Evolutionary conservation across 2,888 invertebrate species (phyloP), one percentile per base, ranked within the genome.

Genomic region (Laspeyria flexula): DNA sequence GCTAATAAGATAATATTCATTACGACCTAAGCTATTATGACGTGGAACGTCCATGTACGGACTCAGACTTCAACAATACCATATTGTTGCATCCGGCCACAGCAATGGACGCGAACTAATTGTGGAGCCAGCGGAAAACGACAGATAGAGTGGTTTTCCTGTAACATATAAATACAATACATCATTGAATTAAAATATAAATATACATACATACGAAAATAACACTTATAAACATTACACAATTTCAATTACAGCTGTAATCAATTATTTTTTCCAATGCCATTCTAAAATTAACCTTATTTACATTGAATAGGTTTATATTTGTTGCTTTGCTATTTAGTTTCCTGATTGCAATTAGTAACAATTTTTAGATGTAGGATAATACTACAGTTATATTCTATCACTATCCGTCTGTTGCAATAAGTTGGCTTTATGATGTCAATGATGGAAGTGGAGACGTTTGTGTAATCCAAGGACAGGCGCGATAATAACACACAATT

Each of bases 61-160:
- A 64, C 60, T 18, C 52, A 35, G 51, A 39, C 43, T 56, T 23
- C n/a, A 65, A 75, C 75, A 72, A 65, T 66, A 58, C 69, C 55
- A 59, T 61, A 70, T 52, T 25, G 57, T 43, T 39, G 53, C 69
- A 68, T 78, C 78, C 77, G 72, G 69, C 60, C 33, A 10, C 5
- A 30, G 37, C 35, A 10, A 25, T 42, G 37, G 16, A 33, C 38
- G 73, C 70, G 64, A 77, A 78, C 80, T 69, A 76, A 78, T 79
- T 76, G 55, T 65, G 50, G 43, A 43, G 56, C 43, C 56, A 55
- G 72, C 77, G 76, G 77, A 77, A 75, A 73, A 64, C 61, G 62
- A 43, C 43, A 55, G 73, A 76, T 75, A 79, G 80, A 57, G 51
- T 39, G 53, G 57, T 71, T 75, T 76, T 75, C 76, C 81, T 77